Conservation (phyloP, 2,888 invertebrate genomes). For the Gymnosoma rotundatum region DNA sequence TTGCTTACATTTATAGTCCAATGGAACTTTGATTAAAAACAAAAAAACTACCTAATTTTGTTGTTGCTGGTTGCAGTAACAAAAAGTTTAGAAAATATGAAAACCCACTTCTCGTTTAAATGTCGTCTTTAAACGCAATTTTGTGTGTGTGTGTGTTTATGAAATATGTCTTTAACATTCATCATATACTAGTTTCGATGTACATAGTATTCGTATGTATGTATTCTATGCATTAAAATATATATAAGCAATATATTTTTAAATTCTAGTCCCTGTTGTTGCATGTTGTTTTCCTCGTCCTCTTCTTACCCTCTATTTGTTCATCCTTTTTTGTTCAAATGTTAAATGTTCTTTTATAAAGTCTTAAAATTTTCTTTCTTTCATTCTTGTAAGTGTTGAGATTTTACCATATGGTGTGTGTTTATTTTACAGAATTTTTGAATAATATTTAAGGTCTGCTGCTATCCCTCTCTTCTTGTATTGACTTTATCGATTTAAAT, state of each 20-base stretch:
- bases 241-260: background rate
- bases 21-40: background rate
- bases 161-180: background rate
- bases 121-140: slow-evolving; percentile 16
- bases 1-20: background rate
- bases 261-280: slow-evolving; percentile 30
- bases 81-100: slow-evolving; percentile 10
- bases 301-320: too few relatives aligned
- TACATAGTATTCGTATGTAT: too few relatives aligned
- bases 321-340: background rate
- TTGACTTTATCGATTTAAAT: slow-evolving; percentile 27
- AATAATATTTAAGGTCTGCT: too few relatives aligned
- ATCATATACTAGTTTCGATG: too few relatives aligned
- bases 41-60: background rate
- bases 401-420: slow-evolving; percentile 35
- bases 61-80: background rate
- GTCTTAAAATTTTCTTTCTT: background rate
- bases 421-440: background rate
- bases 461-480: background rate
- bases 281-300: background rate
- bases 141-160: background rate
- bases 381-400: slow-evolving; percentile 23
- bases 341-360: background rate
- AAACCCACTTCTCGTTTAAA: slow-evolving; percentile 41
- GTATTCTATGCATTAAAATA: too few relatives aligned